Base-by-base conservation (phyloP, 1,140 invertebrate genomes). In the Luehdorfia chinensis region DNA sequence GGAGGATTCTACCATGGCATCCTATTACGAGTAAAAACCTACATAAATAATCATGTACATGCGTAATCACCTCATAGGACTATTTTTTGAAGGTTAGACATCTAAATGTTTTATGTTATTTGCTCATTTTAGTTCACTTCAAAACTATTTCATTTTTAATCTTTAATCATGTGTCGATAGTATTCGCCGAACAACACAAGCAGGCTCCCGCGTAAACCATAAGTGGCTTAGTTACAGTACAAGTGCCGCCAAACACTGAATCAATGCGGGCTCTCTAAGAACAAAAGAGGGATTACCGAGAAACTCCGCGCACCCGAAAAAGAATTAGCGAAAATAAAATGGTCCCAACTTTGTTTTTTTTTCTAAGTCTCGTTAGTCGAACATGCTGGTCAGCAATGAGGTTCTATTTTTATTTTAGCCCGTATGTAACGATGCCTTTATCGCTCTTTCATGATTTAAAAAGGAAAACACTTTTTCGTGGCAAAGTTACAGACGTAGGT, bases 151-250 rank as follows among this genome's bases (percentile, higher is more conserved):
- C n/a, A n/a, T n/a, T n/a, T n/a, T n/a, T n/a, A n/a, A n/a, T n/a
- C n/a, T n/a, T n/a, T n/a, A n/a, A n/a, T n/a, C n/a, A n/a, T n/a
- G n/a, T n/a, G n/a, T n/a, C n/a, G n/a, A n/a, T n/a, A n/a, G n/a
- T n/a, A n/a, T n/a, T n/a, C n/a, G n/a, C n/a, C n/a, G 16, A 45
- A 41, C 60, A 54, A 28, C 58, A 45, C 60, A 58, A 62, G 14
- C 28, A 4, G 9, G 13, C 49, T 11, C 30, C 16, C 30, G 39
- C 30, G 50, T 55, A 60, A 66, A 55, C 66, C 67, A 41, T 73
- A 70, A 74, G 70, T 74, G 66, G 64, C 70, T 74, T 74, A 74
- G 70, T 74, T 74, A 74, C 59, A 60, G 48, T 59, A 50, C 57
- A 55, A 71, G 57, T 55, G 47, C 63, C 56, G 66, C 50, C 66